Evolutionary conservation across 2,113 vertebrate genomes (phyloP).

Genomic region (Maccullochella peelii): DNA sequence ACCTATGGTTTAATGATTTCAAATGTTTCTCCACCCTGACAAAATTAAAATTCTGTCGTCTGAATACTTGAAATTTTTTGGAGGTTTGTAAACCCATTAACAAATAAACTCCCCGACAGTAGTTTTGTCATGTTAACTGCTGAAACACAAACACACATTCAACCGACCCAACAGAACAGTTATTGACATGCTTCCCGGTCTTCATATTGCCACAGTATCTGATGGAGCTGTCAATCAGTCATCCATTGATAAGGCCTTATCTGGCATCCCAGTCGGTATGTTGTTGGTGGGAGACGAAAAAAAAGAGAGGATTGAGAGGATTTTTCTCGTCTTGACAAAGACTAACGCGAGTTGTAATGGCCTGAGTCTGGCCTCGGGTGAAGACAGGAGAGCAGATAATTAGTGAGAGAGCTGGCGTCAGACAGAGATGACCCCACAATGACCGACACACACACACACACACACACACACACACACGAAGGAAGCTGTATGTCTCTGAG

Average conservation of each 20-base stretch:
- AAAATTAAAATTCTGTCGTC: not conserved
- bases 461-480: not conserved
- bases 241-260: conserved; percentile 47
- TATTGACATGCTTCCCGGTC: conserved; percentile 19
- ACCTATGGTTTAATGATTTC: not conserved
- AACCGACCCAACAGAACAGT: not conserved
- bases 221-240: conserved; percentile 53
- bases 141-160: not conserved
- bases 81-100: conserved; percentile 1
- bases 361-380: conserved; percentile 52
- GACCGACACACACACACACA: conserved; percentile 24
- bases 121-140: not conserved
- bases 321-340: conserved; percentile 44
- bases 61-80: not conserved
- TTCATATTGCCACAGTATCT: conserved; percentile 32
- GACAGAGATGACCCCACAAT: conserved; percentile 55
- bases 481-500: not conserved
- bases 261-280: conserved; percentile 30
- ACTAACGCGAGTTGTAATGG: conserved; percentile 42
- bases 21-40: not conserved
- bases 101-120: not conserved
- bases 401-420: conserved; percentile 61
- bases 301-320: conserved; percentile 19
- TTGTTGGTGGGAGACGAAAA: conserved; percentile 2
- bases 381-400: conserved; percentile 63